phyloP scores from a whole-genome alignment of 2,888 invertebrate species.

The Arge pagana region DNA sequence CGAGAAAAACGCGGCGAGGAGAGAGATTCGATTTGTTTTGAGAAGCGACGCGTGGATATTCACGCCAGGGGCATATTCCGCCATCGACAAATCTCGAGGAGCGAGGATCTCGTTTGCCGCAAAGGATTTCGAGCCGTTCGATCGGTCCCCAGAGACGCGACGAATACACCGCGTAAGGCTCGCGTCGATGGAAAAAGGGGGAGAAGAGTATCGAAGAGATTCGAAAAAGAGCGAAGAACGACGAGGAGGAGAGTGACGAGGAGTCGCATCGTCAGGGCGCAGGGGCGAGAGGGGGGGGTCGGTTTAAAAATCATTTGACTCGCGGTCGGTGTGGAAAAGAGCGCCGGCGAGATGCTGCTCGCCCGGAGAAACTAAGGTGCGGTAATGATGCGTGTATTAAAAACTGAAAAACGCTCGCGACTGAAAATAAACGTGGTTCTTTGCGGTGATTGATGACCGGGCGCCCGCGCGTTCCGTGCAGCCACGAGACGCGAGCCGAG shows the following conservation, averaged over 20 bases:
- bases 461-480: neutral
- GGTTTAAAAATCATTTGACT: conserved; percentile 17
- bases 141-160: conserved; percentile 16
- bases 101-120: too few species aligned
- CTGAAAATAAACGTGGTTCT: conserved; percentile 46
- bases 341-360: conserved; percentile 32
- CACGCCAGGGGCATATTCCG: too few species aligned
- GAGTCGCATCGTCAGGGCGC: neutral
- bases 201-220: neutral
- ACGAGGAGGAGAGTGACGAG: conserved; percentile 17
- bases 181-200: too few species aligned
- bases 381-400: conserved; percentile 51
- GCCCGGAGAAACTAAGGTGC: too few species aligned
- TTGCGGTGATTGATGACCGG: conserved; percentile 45
- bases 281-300: neutral
- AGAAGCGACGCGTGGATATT: too few species aligned
- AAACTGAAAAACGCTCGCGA: conserved; percentile 36
- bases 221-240: neutral
- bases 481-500: neutral
- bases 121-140: conserved; percentile 18
- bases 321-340: neutral
- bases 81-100: too few species aligned
- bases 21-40: too few species aligned
- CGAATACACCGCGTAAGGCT: conserved; percentile 8
- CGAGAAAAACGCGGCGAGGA: too few species aligned